Evolutionary conservation across 2,888 invertebrate species (phyloP), one percentile per base, ranked within the genome.

Genomic region (Myathropa florea): DNA sequence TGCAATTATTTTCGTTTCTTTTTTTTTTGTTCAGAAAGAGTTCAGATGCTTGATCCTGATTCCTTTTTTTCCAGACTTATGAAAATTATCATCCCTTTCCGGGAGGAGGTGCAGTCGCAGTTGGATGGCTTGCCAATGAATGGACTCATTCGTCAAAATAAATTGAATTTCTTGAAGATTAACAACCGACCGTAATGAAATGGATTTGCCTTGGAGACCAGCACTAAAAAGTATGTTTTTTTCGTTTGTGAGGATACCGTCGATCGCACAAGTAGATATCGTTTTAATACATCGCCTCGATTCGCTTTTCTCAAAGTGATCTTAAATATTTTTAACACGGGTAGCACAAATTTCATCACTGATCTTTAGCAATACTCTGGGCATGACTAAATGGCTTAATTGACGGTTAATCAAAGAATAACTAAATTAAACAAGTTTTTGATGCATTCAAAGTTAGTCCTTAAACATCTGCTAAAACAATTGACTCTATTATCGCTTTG

Each of bases 141-240:
- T 61, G 60, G 63, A 77, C 14, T 57, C 57, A 77, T 85, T 80
- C 84, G 72, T 85, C 76, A 77, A 59, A 59, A 59, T 81, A 85
- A 81, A 77, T 81, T 72, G 46, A 81, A 77, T 84, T 63, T 30
- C 23, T 12, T 61, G 30, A 14, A 60, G 64, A 83, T 46, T 79
- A 80, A 59, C 75, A 75, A 60, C 53, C 21, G 26, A 33, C 33
- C 21, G 57, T 67, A 57, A 65, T 46, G 30, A 36, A 68, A 14
- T 14, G n/a, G 28, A 55, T 61, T 67, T 21, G 28, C 36, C 14
- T 12, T 39, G 60, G 23, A 46, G n/a, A 59, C 7, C 3, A 7
- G 10, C 46, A 12, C 3, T 12, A 60, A 28, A 28, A 28, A 10
- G 12, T 18, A 64, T 64, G 26, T 24, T 33, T 3, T 18, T 21